These are phyloP conservation scores for Heterohyrax brucei DNA, from an alignment of 2,797 vertebrate species.

Conservation along the genomic window DNA sequence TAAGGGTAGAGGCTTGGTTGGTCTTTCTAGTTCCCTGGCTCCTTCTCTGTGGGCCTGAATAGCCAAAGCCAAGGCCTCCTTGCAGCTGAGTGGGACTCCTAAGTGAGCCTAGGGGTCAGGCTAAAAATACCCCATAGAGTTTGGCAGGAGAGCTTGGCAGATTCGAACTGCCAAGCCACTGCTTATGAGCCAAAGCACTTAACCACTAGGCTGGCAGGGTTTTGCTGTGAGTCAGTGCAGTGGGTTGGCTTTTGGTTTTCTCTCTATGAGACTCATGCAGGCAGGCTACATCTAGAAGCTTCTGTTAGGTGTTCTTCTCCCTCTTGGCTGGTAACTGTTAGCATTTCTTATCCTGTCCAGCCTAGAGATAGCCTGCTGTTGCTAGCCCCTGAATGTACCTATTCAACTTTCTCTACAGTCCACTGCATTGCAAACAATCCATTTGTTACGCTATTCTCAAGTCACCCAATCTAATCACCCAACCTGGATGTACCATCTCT, in stretches of 20 bases:
- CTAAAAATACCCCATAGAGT: too few relatives aligned
- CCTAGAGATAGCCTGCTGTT: background rate
- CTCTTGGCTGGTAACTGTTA: background rate
- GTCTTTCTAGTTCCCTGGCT: background rate
- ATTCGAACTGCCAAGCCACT: too few relatives aligned
- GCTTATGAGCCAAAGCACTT: too few relatives aligned
- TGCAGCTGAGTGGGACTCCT: too few relatives aligned
- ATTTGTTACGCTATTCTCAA: background rate
- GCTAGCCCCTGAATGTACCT: background rate
- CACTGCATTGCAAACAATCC: background rate
- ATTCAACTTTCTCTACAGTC: background rate
- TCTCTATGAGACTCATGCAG: background rate
- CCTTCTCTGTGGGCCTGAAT: too few relatives aligned
- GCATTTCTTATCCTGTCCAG: background rate
- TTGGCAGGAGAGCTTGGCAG: too few relatives aligned
- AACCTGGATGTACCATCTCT: background rate
- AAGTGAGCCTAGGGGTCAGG: too few relatives aligned
- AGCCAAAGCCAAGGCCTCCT: too few relatives aligned
- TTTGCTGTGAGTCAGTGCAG: too few relatives aligned
- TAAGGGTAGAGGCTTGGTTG: background rate
- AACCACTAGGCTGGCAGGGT: too few relatives aligned
- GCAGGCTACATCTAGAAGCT: background rate
- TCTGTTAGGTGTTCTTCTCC: background rate
- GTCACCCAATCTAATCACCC: background rate
- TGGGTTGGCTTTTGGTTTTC: background rate